phyloP scores from a whole-genome alignment of 1,140 invertebrate genomes.

The Cydia strobilella region DNA sequence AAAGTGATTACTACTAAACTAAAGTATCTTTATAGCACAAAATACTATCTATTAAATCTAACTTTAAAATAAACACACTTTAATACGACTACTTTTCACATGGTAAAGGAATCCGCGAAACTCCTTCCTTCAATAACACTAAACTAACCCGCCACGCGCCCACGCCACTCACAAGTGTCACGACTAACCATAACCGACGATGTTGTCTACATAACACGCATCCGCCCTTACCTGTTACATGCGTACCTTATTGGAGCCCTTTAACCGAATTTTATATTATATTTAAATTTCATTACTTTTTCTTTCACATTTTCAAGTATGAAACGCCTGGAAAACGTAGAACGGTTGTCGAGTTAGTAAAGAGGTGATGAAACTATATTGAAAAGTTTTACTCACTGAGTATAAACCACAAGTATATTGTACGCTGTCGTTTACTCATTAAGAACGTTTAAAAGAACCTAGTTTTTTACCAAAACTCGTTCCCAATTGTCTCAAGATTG shows the following conservation, averaged over 20 bases:
- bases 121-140: neutral
- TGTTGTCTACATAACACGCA: slow-evolving; percentile 20
- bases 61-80: neutral
- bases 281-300: too few species aligned
- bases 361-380: too few species aligned
- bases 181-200: slow-evolving; percentile 1
- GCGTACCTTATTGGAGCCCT: slow-evolving; percentile 3
- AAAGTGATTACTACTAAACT: too few species aligned
- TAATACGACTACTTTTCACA: neutral
- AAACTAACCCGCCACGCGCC: neutral
- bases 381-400: too few species aligned
- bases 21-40: neutral
- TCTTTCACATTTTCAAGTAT: too few species aligned
- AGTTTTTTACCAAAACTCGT: too few species aligned
- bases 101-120: neutral
- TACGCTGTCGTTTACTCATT: too few species aligned
- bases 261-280: neutral
- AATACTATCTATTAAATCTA: neutral
- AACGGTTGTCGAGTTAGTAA: too few species aligned
- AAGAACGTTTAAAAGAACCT: too few species aligned
- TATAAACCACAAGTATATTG: too few species aligned
- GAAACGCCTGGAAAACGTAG: too few species aligned
- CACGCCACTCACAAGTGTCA: neutral
- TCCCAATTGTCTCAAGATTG: too few species aligned
- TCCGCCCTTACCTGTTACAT: neutral